Evolutionary conservation across 2,888 invertebrate genomes (phyloP).

Genomic region (Orthosia gothica): DNA sequence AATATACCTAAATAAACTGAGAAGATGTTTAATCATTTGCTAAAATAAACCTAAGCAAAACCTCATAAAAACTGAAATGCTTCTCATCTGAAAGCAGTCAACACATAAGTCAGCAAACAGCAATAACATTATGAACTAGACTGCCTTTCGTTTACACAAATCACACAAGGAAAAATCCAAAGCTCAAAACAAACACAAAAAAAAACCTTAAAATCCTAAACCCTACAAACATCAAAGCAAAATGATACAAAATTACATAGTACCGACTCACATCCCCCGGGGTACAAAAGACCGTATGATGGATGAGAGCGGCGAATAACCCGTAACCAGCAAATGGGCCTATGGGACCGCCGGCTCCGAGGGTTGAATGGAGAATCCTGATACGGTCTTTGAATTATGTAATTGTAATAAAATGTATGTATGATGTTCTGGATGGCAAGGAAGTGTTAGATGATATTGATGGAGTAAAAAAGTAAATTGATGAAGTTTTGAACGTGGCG

Average conservation of each 20-base stretch:
- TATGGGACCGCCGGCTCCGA: constrained; percentile 54
- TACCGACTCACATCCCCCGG: constrained; percentile 47
- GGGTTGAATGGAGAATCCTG: constrained; percentile 46
- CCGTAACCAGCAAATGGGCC: constrained; percentile 64
- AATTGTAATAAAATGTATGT: constrained; percentile 46
- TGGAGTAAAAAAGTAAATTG: not conserved
- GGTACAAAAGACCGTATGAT: constrained; percentile 58
- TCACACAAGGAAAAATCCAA: not conserved
- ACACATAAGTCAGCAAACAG: not conserved
- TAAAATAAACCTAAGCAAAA: not conserved
- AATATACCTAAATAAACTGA: not conserved
- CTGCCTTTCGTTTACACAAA: not conserved
- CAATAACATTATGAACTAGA: not conserved
- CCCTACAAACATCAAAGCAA: constrained; percentile 48
- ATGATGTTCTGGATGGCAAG: not conserved
- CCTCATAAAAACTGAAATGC: not conserved
- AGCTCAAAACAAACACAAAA: not conserved
- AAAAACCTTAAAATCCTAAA: constrained; percentile 22
- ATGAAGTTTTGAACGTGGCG: not conserved
- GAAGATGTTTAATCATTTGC: not conserved
- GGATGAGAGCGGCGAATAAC: constrained; percentile 54
- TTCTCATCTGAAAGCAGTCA: not conserved
- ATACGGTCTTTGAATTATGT: constrained; percentile 48
- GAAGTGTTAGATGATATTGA: constrained; percentile 14
- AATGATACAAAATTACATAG: constrained; percentile 60